phyloP scores from a whole-genome alignment of 2,797 vertebrate species.

The Margarornis squamiger region DNA sequence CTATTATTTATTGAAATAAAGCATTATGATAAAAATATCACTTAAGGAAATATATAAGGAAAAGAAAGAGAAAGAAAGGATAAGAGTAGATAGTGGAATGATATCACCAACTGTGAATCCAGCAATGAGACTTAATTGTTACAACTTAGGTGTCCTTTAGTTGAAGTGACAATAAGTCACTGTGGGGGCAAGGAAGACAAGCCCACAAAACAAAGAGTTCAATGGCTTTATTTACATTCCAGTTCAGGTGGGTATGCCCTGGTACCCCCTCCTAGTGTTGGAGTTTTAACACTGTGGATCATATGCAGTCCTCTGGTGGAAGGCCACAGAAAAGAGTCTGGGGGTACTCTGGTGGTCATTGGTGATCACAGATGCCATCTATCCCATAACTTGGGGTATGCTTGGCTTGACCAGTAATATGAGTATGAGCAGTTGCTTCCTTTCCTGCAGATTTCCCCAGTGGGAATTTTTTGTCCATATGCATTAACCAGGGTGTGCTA shows the following conservation, averaged over 20 bases:
- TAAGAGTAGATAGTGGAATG: not conserved
- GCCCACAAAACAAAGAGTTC: not conserved
- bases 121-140: not conserved
- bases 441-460: not conserved
- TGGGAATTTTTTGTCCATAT: not conserved
- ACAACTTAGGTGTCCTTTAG: not conserved
- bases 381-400: not conserved
- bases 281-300: not conserved
- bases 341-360: not conserved
- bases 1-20: not conserved
- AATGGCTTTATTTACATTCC: not conserved
- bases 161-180: not conserved
- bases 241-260: not conserved
- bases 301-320: not conserved
- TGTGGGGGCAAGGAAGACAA: not conserved
- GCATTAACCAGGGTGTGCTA: not conserved
- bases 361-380: not conserved
- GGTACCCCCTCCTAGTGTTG: not conserved
- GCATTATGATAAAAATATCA: not conserved
- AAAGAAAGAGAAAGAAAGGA: not conserved
- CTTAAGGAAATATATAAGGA: not conserved
- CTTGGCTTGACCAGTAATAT: not conserved
- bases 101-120: not conserved
- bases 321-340: not conserved
- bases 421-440: not conserved